These are phyloP conservation scores for Volucella inflata DNA, from an alignment of 2,888 invertebrate species.

Conservation along the genomic window DNA sequence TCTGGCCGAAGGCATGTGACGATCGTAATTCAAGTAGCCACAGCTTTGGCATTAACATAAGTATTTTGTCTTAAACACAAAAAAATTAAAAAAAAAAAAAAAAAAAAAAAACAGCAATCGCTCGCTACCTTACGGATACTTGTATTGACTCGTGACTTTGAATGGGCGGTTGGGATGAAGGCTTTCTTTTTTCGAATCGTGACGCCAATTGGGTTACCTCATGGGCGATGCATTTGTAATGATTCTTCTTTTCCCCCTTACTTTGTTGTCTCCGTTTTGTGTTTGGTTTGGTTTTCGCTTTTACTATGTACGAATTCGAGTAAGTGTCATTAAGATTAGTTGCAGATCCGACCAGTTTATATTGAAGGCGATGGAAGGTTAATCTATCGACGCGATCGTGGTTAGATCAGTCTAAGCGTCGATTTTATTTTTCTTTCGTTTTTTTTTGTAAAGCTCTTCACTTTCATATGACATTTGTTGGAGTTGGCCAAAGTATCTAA, in stretches of 20 bases:
- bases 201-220: constrained; percentile 73
- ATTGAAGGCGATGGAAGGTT: too few species aligned
- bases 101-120: too few species aligned
- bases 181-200: constrained; percentile 71
- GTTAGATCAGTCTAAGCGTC: too few species aligned
- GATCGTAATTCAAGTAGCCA: constrained; percentile 62
- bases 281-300: constrained; percentile 19
- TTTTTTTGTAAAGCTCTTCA: too few species aligned
- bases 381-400: too few species aligned
- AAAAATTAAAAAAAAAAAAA: not conserved
- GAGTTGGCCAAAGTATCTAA: too few species aligned
- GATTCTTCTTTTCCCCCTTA: constrained; percentile 22
- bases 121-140: constrained; percentile 3
- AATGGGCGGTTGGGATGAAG: constrained; percentile 71
- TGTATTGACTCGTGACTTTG: constrained; percentile 67
- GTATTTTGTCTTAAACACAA: too few species aligned
- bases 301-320: not conserved
- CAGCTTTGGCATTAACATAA: constrained; percentile 30
- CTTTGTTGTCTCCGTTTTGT: not conserved
- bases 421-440: too few species aligned
- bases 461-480: too few species aligned
- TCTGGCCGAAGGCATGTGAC: constrained; percentile 45
- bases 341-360: too few species aligned
- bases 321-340: constrained; percentile 21
- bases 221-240: constrained; percentile 67